phyloP scores from a whole-genome alignment of 2,113 vertebrate genomes.

The Telmatochromis sp. region DNA sequence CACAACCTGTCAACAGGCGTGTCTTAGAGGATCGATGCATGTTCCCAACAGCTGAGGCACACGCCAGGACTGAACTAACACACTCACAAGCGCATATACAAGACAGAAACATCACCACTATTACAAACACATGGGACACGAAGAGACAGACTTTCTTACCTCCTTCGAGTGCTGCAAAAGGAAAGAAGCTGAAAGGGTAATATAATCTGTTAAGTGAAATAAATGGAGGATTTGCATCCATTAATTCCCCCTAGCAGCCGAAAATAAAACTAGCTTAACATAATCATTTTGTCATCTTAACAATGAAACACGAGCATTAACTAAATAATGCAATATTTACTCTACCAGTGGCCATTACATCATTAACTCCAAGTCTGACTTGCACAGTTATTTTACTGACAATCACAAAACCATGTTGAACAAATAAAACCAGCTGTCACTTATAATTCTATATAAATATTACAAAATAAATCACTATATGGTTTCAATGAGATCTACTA shows the following conservation, averaged over 20 bases:
- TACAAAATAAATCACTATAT: background rate
- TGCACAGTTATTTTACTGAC: background rate
- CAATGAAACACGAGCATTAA: background rate
- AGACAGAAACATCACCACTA: background rate
- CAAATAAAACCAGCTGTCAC: too few relatives aligned
- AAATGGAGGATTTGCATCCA: background rate
- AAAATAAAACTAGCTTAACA: background rate
- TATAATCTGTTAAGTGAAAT: background rate
- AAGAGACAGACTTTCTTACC: background rate
- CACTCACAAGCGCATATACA: background rate
- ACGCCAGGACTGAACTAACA: background rate
- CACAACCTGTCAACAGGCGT: background rate
- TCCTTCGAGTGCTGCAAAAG: background rate
- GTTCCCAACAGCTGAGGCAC: background rate
- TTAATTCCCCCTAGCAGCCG: background rate
- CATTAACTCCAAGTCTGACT: background rate
- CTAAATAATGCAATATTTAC: background rate
- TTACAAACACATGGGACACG: background rate
- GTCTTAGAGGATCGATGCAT: slow-evolving; percentile 21
- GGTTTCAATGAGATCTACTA: background rate
- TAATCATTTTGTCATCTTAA: background rate
- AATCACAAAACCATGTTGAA: background rate
- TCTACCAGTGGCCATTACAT: background rate
- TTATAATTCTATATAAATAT: too few relatives aligned
- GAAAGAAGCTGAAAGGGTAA: background rate